These are phyloP conservation scores for Apantesis nais DNA, from an alignment of 2,888 invertebrate genomes.

Conservation along the genomic window DNA sequence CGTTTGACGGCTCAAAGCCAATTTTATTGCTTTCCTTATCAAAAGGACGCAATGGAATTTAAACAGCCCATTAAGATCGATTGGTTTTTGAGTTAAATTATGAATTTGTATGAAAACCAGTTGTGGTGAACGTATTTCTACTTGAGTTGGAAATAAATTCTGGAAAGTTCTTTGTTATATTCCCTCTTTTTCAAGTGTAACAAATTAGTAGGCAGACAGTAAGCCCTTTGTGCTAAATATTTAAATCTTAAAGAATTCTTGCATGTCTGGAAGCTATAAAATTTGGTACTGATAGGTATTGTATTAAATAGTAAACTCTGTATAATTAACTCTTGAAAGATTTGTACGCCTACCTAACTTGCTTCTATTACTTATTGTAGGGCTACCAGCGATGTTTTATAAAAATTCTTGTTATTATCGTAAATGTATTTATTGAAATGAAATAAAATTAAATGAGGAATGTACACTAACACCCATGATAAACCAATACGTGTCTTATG, in stretches of 20 bases:
- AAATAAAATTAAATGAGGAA: no score
- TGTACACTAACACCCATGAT: no score
- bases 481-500: no score
- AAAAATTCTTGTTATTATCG: no score
- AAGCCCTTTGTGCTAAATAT: constrained; percentile 1
- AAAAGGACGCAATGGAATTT: constrained; percentile 70
- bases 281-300: neutral
- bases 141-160: constrained; percentile 5
- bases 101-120: constrained; percentile 20
- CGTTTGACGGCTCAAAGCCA: constrained; percentile 79
- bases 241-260: neutral
- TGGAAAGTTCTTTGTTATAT: neutral
- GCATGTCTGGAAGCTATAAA: neutral
- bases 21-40: constrained; percentile 81
- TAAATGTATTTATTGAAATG: no score
- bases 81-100: constrained; percentile 28
- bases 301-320: neutral
- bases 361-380: no score
- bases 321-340: no score
- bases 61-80: constrained; percentile 70
- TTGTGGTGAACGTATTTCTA: constrained; percentile 12
- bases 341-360: no score
- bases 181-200: neutral
- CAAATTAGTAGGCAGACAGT: constrained; percentile 4
- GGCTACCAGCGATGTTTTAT: no score